Percentiles rank a stretch among this genome's conserved stretches.
phyloP scores from a whole-genome alignment of 2,113 vertebrate species.

The Paedocypris sp. region DNA sequence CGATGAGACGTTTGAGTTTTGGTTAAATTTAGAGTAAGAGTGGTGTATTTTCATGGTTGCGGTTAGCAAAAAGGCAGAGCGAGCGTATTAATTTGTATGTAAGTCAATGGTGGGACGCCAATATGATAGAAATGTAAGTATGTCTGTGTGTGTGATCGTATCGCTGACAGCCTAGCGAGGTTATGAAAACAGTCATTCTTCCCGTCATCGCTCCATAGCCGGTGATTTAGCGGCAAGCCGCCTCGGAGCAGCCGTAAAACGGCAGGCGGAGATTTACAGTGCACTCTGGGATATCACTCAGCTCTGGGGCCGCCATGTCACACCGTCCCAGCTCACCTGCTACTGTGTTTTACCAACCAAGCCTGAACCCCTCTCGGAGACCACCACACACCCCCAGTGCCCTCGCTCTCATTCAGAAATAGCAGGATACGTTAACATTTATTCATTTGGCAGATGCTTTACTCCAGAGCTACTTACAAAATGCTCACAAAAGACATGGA shows the following conservation, averaged over 20 bases:
- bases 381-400: slow-evolving; percentile 13
- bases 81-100: no score
- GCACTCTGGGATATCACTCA: slow-evolving; percentile 32
- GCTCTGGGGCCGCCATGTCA: slow-evolving; percentile 54
- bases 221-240: slow-evolving; percentile 86
- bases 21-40: no score
- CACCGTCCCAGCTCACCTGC: slow-evolving; percentile 62
- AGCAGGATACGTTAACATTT: neutral
- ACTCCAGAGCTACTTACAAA: neutral
- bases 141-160: slow-evolving; percentile 61
- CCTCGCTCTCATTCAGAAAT: slow-evolving; percentile 4
- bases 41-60: no score
- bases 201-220: slow-evolving; percentile 93
- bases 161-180: slow-evolving; percentile 88
- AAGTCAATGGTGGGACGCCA: no score
- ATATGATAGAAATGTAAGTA: no score
- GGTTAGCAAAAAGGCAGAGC: no score
- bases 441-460: neutral
- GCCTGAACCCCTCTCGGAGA: slow-evolving; percentile 16
- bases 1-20: no score
- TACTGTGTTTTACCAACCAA: slow-evolving; percentile 47
- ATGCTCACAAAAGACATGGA: no score
- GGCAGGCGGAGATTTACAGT: slow-evolving; percentile 33
- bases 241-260: slow-evolving; percentile 51
- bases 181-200: slow-evolving; percentile 97